phyloP scores from a whole-genome alignment of 2,888 invertebrate species.

The Catocala sponsa region DNA sequence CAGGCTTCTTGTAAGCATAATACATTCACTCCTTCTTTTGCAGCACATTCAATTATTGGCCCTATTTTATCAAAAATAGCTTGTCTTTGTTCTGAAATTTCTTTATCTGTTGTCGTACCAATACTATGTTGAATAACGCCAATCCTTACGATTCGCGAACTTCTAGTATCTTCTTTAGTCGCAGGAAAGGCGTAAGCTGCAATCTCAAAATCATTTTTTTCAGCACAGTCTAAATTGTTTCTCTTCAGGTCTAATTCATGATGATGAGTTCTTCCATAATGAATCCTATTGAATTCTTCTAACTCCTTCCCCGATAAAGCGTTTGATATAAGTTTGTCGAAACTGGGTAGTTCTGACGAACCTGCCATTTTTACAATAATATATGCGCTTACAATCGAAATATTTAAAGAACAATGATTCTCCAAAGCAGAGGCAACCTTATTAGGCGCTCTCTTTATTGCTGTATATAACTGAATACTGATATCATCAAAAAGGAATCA shows the following conservation, averaged over 20 bases:
- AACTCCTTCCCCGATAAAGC: conserved; percentile 82
- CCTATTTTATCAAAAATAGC: conserved; percentile 93
- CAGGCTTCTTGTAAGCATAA: conserved; percentile 99
- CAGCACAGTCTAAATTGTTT: conserved; percentile 79
- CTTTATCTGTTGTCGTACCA: conserved; percentile 91
- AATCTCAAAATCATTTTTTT: conserved; percentile 91
- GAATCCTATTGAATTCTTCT: conserved; percentile 90
- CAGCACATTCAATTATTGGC: conserved; percentile 93
- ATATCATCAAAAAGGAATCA: not conserved
- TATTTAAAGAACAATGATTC: not conserved
- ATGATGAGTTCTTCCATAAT: conserved; percentile 92
- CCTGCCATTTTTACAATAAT: conserved; percentile 57
- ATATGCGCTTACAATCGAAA: not conserved
- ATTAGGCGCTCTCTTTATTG: too few species aligned
- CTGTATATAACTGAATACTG: too few species aligned
- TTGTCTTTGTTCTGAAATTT: conserved; percentile 92
- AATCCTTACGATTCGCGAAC: conserved; percentile 92
- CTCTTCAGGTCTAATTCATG: conserved; percentile 84
- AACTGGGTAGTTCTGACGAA: conserved; percentile 65
- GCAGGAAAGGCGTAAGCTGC: conserved; percentile 92
- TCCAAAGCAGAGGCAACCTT: too few species aligned
- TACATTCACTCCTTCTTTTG: conserved; percentile 93
- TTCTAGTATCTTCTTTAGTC: conserved; percentile 90
- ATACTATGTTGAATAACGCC: conserved; percentile 96
- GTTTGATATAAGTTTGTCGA: conserved; percentile 69